Conservation (phyloP, 2,888 invertebrate genomes). For the Iselma pallidipennis region DNA sequence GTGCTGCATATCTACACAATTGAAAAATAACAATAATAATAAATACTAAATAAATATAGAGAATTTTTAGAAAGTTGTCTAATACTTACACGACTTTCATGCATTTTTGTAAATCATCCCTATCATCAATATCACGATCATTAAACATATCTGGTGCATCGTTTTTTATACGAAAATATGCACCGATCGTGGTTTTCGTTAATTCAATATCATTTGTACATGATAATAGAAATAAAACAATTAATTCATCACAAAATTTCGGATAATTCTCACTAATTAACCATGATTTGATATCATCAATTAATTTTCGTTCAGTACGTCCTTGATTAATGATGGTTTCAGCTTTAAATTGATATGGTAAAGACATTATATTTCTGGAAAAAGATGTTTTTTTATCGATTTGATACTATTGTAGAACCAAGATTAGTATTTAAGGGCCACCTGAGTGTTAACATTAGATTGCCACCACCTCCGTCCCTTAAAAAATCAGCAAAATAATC, state of each 20-base stretch:
- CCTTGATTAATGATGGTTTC: slow-evolving; percentile 40
- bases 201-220: slow-evolving; percentile 64
- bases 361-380: too few relatives aligned
- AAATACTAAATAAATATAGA: too few relatives aligned
- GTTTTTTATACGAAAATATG: slow-evolving; percentile 64
- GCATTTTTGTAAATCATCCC: slow-evolving; percentile 52
- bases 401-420: too few relatives aligned
- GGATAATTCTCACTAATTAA: slow-evolving; percentile 25
- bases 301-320: slow-evolving; percentile 37
- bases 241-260: slow-evolving; percentile 60
- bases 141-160: slow-evolving; percentile 67
- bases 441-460: too few relatives aligned
- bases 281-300: slow-evolving; percentile 38
- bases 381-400: too few relatives aligned
- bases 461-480: too few relatives aligned
- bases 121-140: slow-evolving; percentile 58
- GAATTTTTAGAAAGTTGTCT: too few relatives aligned
- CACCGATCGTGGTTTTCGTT: slow-evolving; percentile 65
- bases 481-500: too few relatives aligned
- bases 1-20: slow-evolving; percentile 37
- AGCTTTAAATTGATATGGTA: slow-evolving; percentile 32
- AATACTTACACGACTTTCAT: slow-evolving; percentile 61
- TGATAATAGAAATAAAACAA: slow-evolving; percentile 68
- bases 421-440: too few relatives aligned
- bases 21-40: too few relatives aligned